Evolutionary conservation across 2,113 vertebrate species (phyloP).

Genomic region (Suricata suricatta): DNA sequence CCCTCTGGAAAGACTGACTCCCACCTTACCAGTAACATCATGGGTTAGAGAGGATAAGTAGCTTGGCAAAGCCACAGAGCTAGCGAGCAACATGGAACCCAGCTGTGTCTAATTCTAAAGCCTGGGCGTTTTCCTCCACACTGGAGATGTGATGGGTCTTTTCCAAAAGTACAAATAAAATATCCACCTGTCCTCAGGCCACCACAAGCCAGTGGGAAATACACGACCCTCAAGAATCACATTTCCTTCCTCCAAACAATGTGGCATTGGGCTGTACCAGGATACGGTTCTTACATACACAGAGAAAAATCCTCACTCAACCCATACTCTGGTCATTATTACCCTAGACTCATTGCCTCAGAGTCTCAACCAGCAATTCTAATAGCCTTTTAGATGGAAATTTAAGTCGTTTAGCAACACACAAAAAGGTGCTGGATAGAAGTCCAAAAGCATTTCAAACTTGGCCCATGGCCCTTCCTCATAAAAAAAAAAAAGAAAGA

Average conservation of each 20-base stretch:
- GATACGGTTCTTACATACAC: not conserved
- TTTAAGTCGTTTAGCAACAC: constrained; percentile 56
- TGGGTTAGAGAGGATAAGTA: not conserved
- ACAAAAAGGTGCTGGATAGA: constrained; percentile 40
- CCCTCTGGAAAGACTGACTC: not conserved
- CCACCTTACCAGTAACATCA: not conserved
- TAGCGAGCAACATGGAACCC: not conserved
- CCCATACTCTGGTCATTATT: not conserved
- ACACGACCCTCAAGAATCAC: not conserved
- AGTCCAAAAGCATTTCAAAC: constrained; percentile 52
- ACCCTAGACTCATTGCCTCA: not conserved
- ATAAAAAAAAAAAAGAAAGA: not conserved
- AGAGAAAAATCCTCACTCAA: not conserved
- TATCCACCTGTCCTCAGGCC: not conserved
- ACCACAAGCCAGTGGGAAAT: not conserved
- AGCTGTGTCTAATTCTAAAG: not conserved
- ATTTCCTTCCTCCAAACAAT: not conserved
- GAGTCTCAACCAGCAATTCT: constrained; percentile 13
- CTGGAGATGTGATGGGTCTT: not conserved
- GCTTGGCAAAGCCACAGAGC: not conserved
- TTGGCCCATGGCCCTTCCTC: not conserved
- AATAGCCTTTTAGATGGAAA: constrained; percentile 61
- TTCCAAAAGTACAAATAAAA: not conserved
- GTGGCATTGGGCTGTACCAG: not conserved
- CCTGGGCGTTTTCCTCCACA: not conserved